Base-by-base conservation (phyloP, 2,888 invertebrate species). In the Oxycera nigricornis region DNA sequence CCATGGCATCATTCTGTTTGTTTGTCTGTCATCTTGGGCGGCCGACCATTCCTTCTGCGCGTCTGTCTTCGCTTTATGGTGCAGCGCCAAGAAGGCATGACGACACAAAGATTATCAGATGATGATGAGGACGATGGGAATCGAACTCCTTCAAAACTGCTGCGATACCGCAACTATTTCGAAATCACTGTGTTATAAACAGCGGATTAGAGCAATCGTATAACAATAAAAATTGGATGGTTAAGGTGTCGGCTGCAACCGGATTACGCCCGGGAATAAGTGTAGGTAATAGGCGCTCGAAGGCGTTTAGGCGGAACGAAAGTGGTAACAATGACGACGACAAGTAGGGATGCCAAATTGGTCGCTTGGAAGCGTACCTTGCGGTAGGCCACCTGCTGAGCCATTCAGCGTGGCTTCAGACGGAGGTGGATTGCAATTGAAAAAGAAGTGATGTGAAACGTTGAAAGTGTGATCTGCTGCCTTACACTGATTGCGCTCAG, bases 171-270 rank as follows among this genome's bases (percentile, higher is more conserved):
- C 30, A 70, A 70, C 65, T 41, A 11, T 65, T 24, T 2, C 17
- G 20, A 70, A 46, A 22, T 46, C 30, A 68, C 52, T 70, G 52
- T 55, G 52, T 55, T 70, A 55, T 70, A 70, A 70, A 70, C 70
- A 70, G 14, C 52, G 70, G 70, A 70, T 70, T 70, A 70, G 70
- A 70, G 55, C 70, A 70, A 55, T 70, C 70, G 30, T 30, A 70
- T 52, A 28, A 31, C 70, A 55, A 70, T 70, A 70, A 52, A 52
- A 70, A 55, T 55, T 31, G 70, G 31, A 35, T 52, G 17, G 70
- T 52, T 31, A 52, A 70, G 24, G 70, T 52, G 70, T 70, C 70
- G 70, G 55, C n/a, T 70, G 70, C 70, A 55, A 70, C 52, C 70
- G 70, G 52, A 52, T 70, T 70, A 70, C 55, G 30, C 70, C 22